A percentile compares a stretch with the other conserved stretches of the same genome.
Evolutionary conservation across 2,113 vertebrate genomes (phyloP).

Genomic region (Spheniscus mendiculus): DNA sequence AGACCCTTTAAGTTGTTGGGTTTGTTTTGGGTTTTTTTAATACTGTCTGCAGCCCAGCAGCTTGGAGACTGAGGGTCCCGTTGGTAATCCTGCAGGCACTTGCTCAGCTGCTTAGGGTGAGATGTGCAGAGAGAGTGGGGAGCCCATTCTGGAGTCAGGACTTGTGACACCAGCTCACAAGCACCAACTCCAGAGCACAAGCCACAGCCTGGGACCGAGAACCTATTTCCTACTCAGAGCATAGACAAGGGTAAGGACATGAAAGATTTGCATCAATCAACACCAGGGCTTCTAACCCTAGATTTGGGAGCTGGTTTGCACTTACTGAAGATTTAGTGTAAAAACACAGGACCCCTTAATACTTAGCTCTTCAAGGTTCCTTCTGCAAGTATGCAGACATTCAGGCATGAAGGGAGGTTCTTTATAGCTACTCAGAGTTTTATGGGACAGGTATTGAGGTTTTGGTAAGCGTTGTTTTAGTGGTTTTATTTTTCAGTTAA

Average conservation of each 20-base stretch:
- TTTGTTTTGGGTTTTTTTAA: background rate
- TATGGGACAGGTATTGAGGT: background rate
- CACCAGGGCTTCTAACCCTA: background rate
- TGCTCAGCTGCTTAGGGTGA: background rate
- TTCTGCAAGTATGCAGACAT: background rate
- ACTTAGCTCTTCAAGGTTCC: background rate
- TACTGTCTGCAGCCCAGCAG: background rate
- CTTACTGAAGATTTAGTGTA: background rate
- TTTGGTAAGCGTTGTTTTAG: background rate
- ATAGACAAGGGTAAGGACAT: background rate
- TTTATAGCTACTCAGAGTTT: background rate
- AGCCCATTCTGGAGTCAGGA: background rate
- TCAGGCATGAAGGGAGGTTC: background rate
- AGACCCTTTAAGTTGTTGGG: background rate
- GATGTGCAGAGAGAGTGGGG: background rate
- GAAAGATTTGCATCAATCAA: background rate
- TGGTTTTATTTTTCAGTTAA: background rate
- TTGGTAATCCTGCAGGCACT: background rate
- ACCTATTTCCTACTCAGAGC: background rate
- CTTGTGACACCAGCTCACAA: background rate
- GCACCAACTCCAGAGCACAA: background rate
- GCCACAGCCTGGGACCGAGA: background rate
- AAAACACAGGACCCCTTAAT: background rate
- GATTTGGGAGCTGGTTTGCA: background rate
- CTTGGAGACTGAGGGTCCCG: background rate